Base-by-base conservation (phyloP, 1,140 invertebrate genomes). In the Maniola jurtina region DNA sequence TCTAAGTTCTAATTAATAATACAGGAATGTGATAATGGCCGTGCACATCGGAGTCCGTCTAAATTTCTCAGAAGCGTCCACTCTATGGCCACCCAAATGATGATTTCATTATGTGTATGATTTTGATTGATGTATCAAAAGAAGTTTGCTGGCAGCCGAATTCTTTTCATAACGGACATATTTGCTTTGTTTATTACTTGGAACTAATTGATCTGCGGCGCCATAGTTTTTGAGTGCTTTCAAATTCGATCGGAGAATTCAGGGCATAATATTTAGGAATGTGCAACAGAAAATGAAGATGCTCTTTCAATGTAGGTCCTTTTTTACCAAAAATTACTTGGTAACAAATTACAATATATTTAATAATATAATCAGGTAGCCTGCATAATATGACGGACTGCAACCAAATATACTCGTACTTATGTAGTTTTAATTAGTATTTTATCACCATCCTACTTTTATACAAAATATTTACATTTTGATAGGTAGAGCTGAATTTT, bases 81-180 rank as follows among this genome's bases (percentile, higher is more conserved):
- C 78, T 88, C 84, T 89, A 89, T 88, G 86, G 83, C 88, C 88
- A 89, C 86, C 88, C 88, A 89, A 88, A 88, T 90, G 86, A 90
- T 90, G 88, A 90, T 90, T 90, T 89, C 85, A 90, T 90, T 90
- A 90, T 88, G 83, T 80, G 82, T 89, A 90, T 90, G 86, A 90
- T 90, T 90, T 90, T 90, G 88, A 90, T 90, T 90, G 88, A 90
- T 90, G 84, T 75, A 77, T 79, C 84, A 83, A 81, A 90, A 89
- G 86, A 90, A 90, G 80, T 84, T 79, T 72, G 71, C 67, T 70
- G 72, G 61, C 77, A 71, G 79, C 65, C 78, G 76, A 81, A 90
- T 90, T 90, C 86, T 78, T 83, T 71, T 75, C 88, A 84, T 85
- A 86, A 80, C 81, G 47, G 66, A 70, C 73, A 86, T 88, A 82